Evolutionary conservation across 2,888 invertebrate genomes (phyloP).

Genomic region (Panorpa germanica): DNA sequence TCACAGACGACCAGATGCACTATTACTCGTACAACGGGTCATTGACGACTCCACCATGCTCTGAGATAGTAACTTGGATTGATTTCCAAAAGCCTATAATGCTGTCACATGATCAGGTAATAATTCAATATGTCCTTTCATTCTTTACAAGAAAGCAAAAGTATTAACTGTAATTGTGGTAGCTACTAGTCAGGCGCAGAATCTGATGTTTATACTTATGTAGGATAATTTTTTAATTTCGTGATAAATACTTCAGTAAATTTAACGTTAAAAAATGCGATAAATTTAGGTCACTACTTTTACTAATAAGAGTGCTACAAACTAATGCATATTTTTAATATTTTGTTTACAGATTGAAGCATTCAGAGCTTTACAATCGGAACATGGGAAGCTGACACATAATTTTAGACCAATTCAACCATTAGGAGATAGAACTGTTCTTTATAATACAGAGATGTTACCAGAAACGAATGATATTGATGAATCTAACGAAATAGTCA

Average conservation of each 20-base stretch:
- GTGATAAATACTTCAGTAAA: constrained; percentile 7
- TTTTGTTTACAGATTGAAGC: constrained; percentile 39
- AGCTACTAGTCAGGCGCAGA: not conserved
- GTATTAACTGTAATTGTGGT: not conserved
- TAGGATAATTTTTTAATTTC: constrained; percentile 1
- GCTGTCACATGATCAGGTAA: constrained; percentile 46
- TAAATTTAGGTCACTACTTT: no score
- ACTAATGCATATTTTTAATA: constrained; percentile 1
- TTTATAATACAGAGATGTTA: constrained; percentile 34
- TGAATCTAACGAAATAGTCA: no score
- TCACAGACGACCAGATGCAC: constrained; percentile 31
- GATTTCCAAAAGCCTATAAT: constrained; percentile 56
- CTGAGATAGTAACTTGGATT: constrained; percentile 73
- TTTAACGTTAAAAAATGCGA: not conserved
- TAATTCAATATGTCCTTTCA: constrained; percentile 3
- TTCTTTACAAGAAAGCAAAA: no score
- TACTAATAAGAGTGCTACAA: not conserved
- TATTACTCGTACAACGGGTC: constrained; percentile 79
- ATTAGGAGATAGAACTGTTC: constrained; percentile 46
- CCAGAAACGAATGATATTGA: no score
- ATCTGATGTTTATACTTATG: not conserved
- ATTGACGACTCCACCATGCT: constrained; percentile 70
- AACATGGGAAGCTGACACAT: constrained; percentile 48
- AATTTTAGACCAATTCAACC: constrained; percentile 73
- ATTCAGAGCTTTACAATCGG: constrained; percentile 46